Conservation (phyloP, 2,888 invertebrate species). For the Troides oblongomaculatus region DNA sequence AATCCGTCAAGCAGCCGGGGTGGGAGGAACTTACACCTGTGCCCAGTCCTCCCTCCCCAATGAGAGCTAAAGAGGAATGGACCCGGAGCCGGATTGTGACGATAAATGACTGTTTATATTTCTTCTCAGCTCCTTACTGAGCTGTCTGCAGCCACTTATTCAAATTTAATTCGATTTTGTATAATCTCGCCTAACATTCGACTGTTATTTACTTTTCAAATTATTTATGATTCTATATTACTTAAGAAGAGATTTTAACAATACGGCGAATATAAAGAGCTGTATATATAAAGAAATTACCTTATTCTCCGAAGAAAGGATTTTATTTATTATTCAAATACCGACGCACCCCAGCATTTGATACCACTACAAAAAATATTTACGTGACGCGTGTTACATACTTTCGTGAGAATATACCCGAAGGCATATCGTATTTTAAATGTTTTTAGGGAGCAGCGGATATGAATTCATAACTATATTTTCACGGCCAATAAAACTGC, state of each 20-base stretch:
- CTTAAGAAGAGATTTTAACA: neutral
- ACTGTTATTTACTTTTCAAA: conserved; percentile 14
- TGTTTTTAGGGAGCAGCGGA: conserved; percentile 19
- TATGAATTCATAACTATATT: conserved; percentile 31
- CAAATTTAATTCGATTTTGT: conserved; percentile 53
- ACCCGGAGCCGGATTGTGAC: conserved; percentile 53
- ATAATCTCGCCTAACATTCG: conserved; percentile 10
- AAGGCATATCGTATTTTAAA: conserved; percentile 23
- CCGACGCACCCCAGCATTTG: neutral
- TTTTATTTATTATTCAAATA: conserved; percentile 4
- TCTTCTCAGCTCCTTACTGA: conserved; percentile 49
- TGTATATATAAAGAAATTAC: neutral
- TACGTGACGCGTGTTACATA: conserved; percentile 13
- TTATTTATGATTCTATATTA: conserved; percentile 13
- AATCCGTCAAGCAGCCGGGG: conserved; percentile 62
- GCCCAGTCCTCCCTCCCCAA: conserved; percentile 40
- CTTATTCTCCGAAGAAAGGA: neutral
- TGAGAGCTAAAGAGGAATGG: conserved; percentile 45
- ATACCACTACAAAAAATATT: conserved; percentile 13
- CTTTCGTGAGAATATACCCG: conserved; percentile 9
- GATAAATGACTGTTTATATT: conserved; percentile 74
- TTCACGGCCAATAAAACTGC: conserved; percentile 56
- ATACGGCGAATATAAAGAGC: neutral
- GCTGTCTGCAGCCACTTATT: conserved; percentile 62
- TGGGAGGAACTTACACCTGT: conserved; percentile 54